Conservation (phyloP, 2,888 invertebrate species). For the Plagodis dolabraria region DNA sequence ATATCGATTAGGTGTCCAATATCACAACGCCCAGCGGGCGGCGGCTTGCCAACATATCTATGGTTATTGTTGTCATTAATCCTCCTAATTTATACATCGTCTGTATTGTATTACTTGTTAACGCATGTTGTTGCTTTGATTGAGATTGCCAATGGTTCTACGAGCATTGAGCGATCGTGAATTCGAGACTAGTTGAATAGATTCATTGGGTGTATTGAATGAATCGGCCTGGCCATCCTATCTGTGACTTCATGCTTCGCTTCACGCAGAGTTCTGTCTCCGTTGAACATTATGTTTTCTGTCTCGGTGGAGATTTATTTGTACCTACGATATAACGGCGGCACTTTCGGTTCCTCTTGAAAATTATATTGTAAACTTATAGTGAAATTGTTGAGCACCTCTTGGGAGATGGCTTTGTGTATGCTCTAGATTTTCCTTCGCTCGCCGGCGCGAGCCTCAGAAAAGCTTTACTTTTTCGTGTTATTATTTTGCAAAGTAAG, state of each 20-base stretch:
- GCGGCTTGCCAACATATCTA: conserved; percentile 41
- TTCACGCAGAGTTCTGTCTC: conserved; percentile 47
- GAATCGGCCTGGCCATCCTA: conserved; percentile 47
- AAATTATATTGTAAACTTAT: conserved; percentile 33
- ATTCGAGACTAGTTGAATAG: conserved; percentile 32
- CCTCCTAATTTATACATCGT: conserved; percentile 52
- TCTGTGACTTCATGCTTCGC: conserved; percentile 60
- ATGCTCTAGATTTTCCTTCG: conserved; percentile 29
- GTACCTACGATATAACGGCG: conserved; percentile 43
- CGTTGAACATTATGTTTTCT: conserved; percentile 48
- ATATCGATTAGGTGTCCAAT: conserved; percentile 50
- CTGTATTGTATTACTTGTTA: conserved; percentile 31
- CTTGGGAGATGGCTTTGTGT: conserved; percentile 35
- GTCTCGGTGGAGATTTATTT: conserved; percentile 45
- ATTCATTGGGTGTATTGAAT: conserved; percentile 38
- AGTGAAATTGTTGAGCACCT: conserved; percentile 31
- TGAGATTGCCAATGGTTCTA: conserved; percentile 24
- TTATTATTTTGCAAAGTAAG: conserved; percentile 24
- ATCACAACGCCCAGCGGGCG: conserved; percentile 27
- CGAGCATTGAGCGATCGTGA: conserved; percentile 14
- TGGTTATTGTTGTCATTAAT: conserved; percentile 52
- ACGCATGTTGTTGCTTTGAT: conserved; percentile 29
- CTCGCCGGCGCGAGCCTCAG: conserved; percentile 7
- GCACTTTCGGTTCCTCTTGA: conserved; percentile 34
- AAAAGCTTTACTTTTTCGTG: conserved; percentile 22